phyloP scores from a whole-genome alignment of 2,113 vertebrate genomes.

The Origma solitaria region DNA sequence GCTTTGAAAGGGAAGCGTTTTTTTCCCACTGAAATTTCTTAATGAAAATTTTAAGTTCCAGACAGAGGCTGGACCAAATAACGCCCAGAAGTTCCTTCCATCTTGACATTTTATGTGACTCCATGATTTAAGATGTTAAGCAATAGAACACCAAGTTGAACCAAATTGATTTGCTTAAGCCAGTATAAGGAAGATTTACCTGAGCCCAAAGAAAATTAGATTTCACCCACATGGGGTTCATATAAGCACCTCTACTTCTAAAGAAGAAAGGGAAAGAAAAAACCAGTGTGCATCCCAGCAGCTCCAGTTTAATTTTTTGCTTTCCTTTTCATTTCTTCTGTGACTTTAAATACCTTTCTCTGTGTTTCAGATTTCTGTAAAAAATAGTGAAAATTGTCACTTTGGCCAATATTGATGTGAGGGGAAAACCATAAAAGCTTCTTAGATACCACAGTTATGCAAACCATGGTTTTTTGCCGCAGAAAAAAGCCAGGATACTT shows the following conservation, averaged over 20 bases:
- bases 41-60: neutral
- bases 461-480: neutral
- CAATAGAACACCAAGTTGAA: neutral
- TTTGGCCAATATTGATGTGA: neutral
- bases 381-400: neutral
- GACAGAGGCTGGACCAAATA: neutral
- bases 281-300: fast-evolving
- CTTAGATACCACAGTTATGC: neutral
- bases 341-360: neutral
- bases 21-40: neutral
- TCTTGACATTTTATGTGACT: neutral
- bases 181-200: neutral
- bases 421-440: neutral
- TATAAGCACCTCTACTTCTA: neutral
- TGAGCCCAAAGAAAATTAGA: neutral
- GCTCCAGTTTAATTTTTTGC: neutral
- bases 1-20: neutral
- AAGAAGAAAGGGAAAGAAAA: neutral
- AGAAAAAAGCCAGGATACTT: neutral
- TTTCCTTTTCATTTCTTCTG: neutral
- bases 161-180: neutral
- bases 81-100: neutral
- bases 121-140: neutral
- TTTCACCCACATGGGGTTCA: neutral
- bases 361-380: neutral